Percentiles rank a stretch among this genome's conserved stretches.
phyloP scores from a whole-genome alignment of 2,888 invertebrate species.

The Lasioglossum lativentre region DNA sequence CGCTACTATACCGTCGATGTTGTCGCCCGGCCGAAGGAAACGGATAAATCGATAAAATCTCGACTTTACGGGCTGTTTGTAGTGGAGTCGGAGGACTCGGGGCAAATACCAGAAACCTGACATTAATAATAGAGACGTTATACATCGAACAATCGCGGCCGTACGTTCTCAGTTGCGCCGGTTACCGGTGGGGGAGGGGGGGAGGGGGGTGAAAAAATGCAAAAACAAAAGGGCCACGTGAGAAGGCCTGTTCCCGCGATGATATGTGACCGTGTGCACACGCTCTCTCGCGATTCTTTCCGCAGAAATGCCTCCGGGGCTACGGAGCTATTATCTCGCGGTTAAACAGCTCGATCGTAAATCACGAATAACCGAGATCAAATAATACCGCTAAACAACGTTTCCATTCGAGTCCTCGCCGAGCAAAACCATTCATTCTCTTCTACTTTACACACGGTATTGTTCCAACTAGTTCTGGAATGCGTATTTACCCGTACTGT shows the following conservation, averaged over 20 bases:
- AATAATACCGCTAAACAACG: conserved; percentile 62
- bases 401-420: conserved; percentile 38
- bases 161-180: neutral
- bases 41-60: conserved; percentile 22
- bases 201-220: too few species aligned
- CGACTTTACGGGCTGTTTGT: neutral
- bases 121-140: conserved; percentile 56
- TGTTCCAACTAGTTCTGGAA: conserved; percentile 9
- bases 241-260: conserved; percentile 37
- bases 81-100: neutral
- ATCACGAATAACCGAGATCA: conserved; percentile 54
- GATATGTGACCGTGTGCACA: conserved; percentile 37
- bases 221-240: conserved; percentile 44
- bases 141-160: conserved; percentile 35
- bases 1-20: neutral
- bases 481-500: conserved; percentile 8
- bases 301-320: conserved; percentile 43
- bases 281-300: conserved; percentile 30
- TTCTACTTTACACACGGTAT: neutral
- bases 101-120: conserved; percentile 19
- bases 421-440: conserved; percentile 31
- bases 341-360: conserved; percentile 57
- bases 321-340: conserved; percentile 52
- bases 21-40: neutral
- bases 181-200: too few species aligned